A percentile compares a stretch with the other conserved stretches of the same genome.
Evolutionary conservation across 2,797 vertebrate species (phyloP).

Genomic region (Protonibea diacanthus): DNA sequence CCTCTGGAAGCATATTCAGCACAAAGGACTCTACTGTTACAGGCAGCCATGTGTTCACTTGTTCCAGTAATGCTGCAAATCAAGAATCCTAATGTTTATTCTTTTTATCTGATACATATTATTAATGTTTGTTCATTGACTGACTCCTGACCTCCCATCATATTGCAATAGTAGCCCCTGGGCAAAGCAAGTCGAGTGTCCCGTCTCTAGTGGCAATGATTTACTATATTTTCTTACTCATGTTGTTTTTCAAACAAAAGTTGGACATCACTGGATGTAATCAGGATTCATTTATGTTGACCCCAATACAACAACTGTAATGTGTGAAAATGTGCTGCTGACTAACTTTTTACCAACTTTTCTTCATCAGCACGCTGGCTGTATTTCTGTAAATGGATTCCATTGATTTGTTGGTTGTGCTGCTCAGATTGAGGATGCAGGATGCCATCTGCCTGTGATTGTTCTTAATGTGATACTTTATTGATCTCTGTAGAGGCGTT

Average conservation of each 20-base stretch:
- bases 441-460: conserved; percentile 19
- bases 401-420: conserved; percentile 7
- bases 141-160: too few species aligned
- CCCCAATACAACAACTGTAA: not conserved
- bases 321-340: conserved; percentile 1
- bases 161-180: too few species aligned
- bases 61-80: too few species aligned
- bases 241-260: not conserved
- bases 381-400: conserved; percentile 3
- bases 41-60: too few species aligned
- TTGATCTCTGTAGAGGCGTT: conserved; percentile 8
- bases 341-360: conserved; percentile 13
- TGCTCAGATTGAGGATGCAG: conserved; percentile 6
- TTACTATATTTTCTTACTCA: not conserved
- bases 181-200: too few species aligned
- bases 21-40: too few species aligned
- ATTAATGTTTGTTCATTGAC: too few species aligned
- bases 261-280: not conserved
- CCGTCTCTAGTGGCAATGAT: too few species aligned
- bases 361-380: not conserved
- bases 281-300: not conserved
- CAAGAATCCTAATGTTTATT: too few species aligned
- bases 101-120: too few species aligned
- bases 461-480: conserved; percentile 20
- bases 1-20: too few species aligned